Conservation (phyloP, 2,113 vertebrate genomes). For the Phalacrocorax pelagicus region DNA sequence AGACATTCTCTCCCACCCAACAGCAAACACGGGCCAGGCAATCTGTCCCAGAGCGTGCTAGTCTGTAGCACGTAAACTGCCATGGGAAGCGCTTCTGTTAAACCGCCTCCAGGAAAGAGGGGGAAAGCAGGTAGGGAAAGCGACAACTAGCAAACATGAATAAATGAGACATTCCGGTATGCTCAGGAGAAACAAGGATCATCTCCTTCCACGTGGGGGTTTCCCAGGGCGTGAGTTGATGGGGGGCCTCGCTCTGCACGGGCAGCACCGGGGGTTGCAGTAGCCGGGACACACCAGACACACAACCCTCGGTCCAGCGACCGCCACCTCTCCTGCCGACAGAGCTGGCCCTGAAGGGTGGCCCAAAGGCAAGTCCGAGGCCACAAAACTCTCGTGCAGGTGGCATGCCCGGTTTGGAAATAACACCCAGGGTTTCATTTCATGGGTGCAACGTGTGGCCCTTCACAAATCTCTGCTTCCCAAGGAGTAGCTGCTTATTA, state of each 20-base stretch:
- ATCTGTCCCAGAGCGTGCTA: neutral
- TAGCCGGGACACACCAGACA: neutral
- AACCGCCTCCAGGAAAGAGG: neutral
- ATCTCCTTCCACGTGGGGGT: fast-evolving
- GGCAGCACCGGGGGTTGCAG: neutral
- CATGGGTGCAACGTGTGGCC: fast-evolving
- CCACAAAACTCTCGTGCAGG: neutral
- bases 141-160: neutral
- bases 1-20: neutral
- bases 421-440: neutral
- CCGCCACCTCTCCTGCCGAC: neutral
- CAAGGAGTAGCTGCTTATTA: neutral
- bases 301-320: neutral
- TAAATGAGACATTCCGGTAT: neutral
- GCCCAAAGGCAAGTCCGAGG: neutral
- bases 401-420: neutral
- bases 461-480: neutral
- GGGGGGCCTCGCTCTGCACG: fast-evolving
- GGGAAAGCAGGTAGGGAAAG: neutral
- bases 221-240: neutral
- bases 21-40: neutral
- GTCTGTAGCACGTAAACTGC: neutral
- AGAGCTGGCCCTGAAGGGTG: neutral
- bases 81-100: neutral
- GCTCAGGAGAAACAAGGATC: neutral